phyloP scores from a whole-genome alignment of 2,113 vertebrate genomes.

The Epinephelus moara region DNA sequence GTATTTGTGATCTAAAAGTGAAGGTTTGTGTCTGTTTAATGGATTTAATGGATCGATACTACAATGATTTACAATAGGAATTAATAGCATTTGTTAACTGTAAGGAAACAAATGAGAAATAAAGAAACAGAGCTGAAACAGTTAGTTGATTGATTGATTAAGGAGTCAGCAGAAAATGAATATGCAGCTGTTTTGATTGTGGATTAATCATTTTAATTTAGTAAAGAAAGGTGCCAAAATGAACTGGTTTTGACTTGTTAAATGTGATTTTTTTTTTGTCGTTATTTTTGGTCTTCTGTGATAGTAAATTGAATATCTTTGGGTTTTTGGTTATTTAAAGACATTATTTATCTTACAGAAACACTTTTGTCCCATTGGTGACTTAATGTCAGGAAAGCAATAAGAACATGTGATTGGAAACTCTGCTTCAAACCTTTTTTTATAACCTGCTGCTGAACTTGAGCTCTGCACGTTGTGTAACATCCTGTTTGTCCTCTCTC shows the following conservation, averaged over 20 bases:
- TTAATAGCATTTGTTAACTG: background rate
- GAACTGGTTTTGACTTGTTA: background rate
- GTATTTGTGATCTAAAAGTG: background rate
- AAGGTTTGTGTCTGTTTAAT: no score
- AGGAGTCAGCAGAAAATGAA: background rate
- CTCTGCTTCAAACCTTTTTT: no score
- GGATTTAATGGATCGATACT: no score
- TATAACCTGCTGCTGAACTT: background rate
- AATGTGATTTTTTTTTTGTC: background rate
- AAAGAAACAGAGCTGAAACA: background rate
- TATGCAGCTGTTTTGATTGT: background rate
- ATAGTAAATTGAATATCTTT: background rate
- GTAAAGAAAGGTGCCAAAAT: background rate
- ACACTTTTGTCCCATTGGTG: no score
- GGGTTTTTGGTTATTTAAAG: background rate
- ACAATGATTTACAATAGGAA: no score
- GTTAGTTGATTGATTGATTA: background rate
- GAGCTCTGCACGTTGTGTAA: conserved; percentile 68
- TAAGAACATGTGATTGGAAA: background rate
- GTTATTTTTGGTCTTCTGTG: background rate
- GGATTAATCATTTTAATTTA: background rate
- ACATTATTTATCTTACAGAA: background rate
- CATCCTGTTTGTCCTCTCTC: conserved; percentile 61
- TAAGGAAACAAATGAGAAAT: background rate
- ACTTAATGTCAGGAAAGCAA: background rate